Base-by-base conservation (phyloP, 30 jellyfish, hydroid and myxozoan species). In the Aurelia aurita complex sp. Pacific region DNA sequence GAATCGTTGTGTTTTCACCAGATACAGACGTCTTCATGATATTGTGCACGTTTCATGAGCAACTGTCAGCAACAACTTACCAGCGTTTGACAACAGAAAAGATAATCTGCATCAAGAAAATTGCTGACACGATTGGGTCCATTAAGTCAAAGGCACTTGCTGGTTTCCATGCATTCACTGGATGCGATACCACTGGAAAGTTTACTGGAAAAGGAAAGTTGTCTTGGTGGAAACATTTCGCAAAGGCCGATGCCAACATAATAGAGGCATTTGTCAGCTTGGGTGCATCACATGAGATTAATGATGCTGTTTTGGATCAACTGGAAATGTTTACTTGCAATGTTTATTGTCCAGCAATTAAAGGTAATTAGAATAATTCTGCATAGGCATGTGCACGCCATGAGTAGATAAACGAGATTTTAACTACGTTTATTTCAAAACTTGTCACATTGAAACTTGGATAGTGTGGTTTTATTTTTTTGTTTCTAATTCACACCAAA, bases 201-300 rank as follows among this genome's bases (percentile, higher is more conserved):
- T 70, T 70, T 23, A 67, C 43, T 67, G 76, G 43, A 35, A 67
- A 67, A 67, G 76, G 76, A 14, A 67, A 67, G 43, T 35, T 67
- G 43, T 67, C 76, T 67, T 67, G 76, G 76, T 67, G 76, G 76
- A 67, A 67, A 67, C 76, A 67, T 10, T 67, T 67, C 52, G 52
- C 52, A 18, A 67, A 67, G 52, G 76, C 68, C 68, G 68, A 59
- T 59, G 68, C 6, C 11, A 59, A 59, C 68, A 59, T 59, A 2
- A 59, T 59, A 59, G 68, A 3, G 11, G 29, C 68, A 59, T 59
- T 59, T 59, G 4, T 59, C 68, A 59, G 68, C 68, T 8, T 59
- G 6, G 68, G 68, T 59, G 6, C 68, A 8, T 59, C 68, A 59
- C 68, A 59, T 59, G 11, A 15, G 9, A 59, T 59, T 59, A 59